Conservation (phyloP, 2,113 vertebrate species). For the Amphiprion ocellaris region DNA sequence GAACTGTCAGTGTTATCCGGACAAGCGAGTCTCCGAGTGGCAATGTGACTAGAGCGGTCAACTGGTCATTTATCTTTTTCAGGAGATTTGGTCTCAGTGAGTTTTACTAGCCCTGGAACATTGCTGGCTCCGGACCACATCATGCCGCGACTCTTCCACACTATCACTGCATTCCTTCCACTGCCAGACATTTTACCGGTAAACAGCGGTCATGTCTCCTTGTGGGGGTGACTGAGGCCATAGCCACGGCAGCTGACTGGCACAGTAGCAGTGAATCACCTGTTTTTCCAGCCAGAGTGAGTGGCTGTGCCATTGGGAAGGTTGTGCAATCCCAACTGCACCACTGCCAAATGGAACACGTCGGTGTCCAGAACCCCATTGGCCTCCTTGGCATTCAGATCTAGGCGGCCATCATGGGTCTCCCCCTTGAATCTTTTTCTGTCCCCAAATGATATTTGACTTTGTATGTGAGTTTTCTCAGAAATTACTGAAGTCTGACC, state of each 20-base stretch:
- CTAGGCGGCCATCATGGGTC: neutral
- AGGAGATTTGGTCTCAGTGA: neutral
- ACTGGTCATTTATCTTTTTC: neutral
- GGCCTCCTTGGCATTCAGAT: conserved; percentile 33
- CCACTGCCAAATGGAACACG: conserved; percentile 37
- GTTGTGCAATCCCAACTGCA: conserved; percentile 32
- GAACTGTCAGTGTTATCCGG: neutral
- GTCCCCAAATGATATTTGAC: neutral
- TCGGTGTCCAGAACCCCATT: conserved; percentile 8
- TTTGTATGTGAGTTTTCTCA: neutral
- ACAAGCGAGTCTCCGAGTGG: neutral
- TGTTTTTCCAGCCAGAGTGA: conserved; percentile 44
- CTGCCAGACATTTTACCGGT: conserved; percentile 48
- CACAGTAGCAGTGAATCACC: conserved; percentile 42
- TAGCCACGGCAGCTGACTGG: conserved; percentile 35
- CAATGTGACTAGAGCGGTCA: neutral
- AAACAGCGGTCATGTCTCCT: conserved; percentile 18
- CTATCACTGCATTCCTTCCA: conserved; percentile 41
- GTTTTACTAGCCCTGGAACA: conserved; percentile 20
- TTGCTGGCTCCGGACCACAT: conserved; percentile 33
- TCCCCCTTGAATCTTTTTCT: neutral
- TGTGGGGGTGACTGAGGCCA: conserved; percentile 11
- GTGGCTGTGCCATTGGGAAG: neutral
- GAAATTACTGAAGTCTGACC: neutral
- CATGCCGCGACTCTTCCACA: conserved; percentile 4